Evolutionary conservation across 2,797 vertebrate species (phyloP).

Genomic region (Xyrichtys novacula): DNA sequence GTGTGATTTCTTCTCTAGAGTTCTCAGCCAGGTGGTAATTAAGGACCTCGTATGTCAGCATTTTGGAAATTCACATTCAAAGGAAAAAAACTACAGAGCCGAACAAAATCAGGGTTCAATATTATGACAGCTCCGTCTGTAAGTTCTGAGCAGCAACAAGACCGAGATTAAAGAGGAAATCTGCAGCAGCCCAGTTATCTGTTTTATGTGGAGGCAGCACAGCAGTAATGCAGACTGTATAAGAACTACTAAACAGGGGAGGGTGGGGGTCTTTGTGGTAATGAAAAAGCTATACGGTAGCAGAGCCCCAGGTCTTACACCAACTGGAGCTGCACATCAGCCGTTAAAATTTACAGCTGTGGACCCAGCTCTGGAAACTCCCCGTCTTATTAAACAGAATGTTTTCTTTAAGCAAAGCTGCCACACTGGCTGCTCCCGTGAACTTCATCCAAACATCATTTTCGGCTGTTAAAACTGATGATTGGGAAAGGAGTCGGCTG

Average conservation of each 20-base stretch:
- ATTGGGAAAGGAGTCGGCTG: constrained; percentile 57
- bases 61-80: constrained; percentile 23
- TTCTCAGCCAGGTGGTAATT: constrained; percentile 66
- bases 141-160: constrained; percentile 2
- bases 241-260: constrained; percentile 47
- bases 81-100: constrained; percentile 17
- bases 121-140: background rate
- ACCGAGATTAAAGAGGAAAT: background rate
- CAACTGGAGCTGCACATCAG: constrained; percentile 54
- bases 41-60: constrained; percentile 54
- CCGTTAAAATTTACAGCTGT: constrained; percentile 79
- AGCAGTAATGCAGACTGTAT: constrained; percentile 8
- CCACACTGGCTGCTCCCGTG: constrained; percentile 17
- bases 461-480: constrained; percentile 72
- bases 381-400: constrained; percentile 71
- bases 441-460: constrained; percentile 40
- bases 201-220: constrained; percentile 35
- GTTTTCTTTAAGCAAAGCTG: constrained; percentile 44
- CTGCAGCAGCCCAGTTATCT: background rate
- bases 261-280: constrained; percentile 55
- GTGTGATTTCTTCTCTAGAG: constrained; percentile 56
- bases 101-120: background rate
- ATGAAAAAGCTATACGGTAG: constrained; percentile 66
- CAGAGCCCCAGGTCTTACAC: constrained; percentile 42
- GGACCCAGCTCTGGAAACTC: constrained; percentile 63